Conservation (phyloP, 2,797 vertebrate species). For the Myiothlypis coronata region DNA sequence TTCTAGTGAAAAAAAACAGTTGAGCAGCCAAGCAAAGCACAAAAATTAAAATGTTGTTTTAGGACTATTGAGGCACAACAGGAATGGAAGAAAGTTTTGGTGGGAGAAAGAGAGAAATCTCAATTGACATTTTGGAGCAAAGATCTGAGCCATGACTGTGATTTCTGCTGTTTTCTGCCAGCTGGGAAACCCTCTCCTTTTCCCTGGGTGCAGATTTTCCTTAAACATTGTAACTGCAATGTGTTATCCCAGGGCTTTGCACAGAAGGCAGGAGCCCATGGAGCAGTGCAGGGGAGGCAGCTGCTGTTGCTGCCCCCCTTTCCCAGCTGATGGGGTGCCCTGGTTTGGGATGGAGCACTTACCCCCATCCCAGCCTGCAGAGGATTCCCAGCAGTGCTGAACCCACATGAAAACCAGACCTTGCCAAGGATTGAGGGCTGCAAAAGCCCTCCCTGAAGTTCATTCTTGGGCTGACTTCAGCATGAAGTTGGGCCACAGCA, state of each 20-base stretch:
- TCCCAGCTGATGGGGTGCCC: neutral
- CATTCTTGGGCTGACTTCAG: neutral
- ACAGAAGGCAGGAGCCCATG: neutral
- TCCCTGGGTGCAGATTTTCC: neutral
- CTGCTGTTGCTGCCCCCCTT: neutral
- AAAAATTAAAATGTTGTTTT: neutral
- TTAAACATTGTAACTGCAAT: neutral
- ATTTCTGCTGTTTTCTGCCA: neutral
- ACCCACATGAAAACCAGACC: neutral
- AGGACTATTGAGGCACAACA: neutral
- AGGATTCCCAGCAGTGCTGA: neutral
- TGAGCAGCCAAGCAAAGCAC: neutral
- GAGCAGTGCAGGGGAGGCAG: neutral
- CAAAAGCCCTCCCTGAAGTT: neutral
- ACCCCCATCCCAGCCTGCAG: neutral
- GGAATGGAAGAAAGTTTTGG: neutral
- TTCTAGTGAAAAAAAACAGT: neutral
- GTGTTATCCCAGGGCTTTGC: neutral
- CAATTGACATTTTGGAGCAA: neutral
- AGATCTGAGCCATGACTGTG: neutral
- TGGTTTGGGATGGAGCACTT: neutral
- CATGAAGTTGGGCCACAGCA: fast-evolving
- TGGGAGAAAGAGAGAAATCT: neutral
- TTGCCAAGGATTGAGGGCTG: neutral
- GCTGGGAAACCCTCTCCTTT: neutral